Percentiles rank a stretch among this genome's conserved stretches.
These are phyloP conservation scores for Lymantria dispar DNA, from an alignment of 2,888 invertebrate species.

Conservation along the genomic window DNA sequence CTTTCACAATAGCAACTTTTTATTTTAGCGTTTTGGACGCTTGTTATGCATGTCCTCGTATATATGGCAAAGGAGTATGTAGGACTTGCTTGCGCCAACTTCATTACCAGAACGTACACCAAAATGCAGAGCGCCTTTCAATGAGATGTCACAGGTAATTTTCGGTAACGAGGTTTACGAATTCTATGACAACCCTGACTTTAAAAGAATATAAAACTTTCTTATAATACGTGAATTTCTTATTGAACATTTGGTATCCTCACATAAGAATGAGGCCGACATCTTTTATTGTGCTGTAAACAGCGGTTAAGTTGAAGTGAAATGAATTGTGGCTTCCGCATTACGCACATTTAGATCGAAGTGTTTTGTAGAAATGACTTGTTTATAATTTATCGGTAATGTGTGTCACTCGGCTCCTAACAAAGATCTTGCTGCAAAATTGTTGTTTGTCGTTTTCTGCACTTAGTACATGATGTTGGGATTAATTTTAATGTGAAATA, in stretches of 20 bases:
- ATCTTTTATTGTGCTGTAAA: conserved; percentile 27
- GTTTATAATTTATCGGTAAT: conserved; percentile 6
- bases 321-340: conserved; percentile 35
- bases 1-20: no score
- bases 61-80: no score
- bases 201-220: background rate
- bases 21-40: no score
- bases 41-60: no score
- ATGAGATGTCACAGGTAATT: no score
- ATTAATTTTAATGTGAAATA: conserved; percentile 7
- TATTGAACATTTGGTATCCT: conserved; percentile 14
- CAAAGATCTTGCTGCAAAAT: conserved; percentile 18
- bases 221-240: background rate
- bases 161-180: no score
- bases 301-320: conserved; percentile 25
- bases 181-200: background rate
- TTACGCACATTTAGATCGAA: conserved; percentile 15
- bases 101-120: no score
- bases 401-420: conserved; percentile 10
- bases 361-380: conserved; percentile 13
- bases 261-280: conserved; percentile 18
- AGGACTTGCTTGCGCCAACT: no score
- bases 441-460: conserved; percentile 6
- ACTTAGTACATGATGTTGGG: background rate
- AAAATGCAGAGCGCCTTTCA: no score